Base-by-base conservation (phyloP, 2,888 invertebrate genomes). In the Lordiphosa fenestrarum region DNA sequence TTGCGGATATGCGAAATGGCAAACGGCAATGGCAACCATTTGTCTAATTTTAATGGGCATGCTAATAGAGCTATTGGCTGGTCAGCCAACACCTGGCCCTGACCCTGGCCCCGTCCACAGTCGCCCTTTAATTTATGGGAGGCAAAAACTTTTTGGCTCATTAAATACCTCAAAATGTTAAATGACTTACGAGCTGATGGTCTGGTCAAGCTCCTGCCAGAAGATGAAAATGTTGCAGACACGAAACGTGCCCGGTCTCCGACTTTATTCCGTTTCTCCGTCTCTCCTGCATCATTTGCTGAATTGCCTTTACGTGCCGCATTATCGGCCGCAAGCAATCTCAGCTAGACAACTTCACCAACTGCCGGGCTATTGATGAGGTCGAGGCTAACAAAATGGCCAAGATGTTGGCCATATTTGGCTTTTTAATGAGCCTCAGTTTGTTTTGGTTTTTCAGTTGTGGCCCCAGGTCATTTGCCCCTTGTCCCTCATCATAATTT, bases 1-100 rank as follows among this genome's bases (percentile, higher is more conserved):
- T 64, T 69, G 69, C 82, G 80, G 77, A 80, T 82, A 78, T 80
- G 76, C 75, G 75, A 82, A 76, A 74, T 64, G 76, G 71, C 67
- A 66, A 54, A 61, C 68, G 67, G 69, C 72, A 74, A 66, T 64
- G 64, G 83, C 80, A 65, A 73, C 85, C 81, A 82, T 82, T 82
- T 82, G 81, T 82, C 81, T 82, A 82, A 83, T 83, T 81, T 83
- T 85, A 82, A 85, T 82, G 85, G 85, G 69, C 84, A 85, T 83
- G 85, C 85, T 82, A 85, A 85, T 82, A 85, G 85, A 82, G 84
- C 70, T 80, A 70, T 81, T 70, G 69, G 67, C 76, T 65, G 80
- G 83, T 69, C 74, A 71, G 65, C 62, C 64, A 63, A 62, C 76
- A 83, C 83, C 76, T 83, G 76, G 59, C 75, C 66, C 50, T 38